phyloP scores from a whole-genome alignment of 2,113 vertebrate genomes.

The Plecturocebus donacophilus region DNA sequence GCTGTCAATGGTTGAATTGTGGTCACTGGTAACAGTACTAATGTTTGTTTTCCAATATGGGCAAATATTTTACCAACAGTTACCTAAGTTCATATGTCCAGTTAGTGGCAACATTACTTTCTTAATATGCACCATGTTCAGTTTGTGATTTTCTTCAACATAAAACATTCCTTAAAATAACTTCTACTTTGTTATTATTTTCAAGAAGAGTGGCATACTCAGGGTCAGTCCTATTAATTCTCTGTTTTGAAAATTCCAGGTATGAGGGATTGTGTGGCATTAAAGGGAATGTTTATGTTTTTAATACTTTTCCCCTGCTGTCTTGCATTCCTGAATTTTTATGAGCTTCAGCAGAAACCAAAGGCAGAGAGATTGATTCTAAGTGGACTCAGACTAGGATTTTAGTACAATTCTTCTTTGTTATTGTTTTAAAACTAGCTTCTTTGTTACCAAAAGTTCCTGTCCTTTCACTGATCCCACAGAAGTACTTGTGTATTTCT shows the following conservation, averaged over 20 bases:
- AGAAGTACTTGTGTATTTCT: constrained; percentile 55
- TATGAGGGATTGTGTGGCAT: neutral
- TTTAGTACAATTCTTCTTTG: constrained; percentile 68
- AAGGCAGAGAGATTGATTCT: constrained; percentile 38
- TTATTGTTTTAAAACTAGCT: constrained; percentile 65
- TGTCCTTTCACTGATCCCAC: constrained; percentile 54
- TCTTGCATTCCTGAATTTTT: constrained; percentile 56
- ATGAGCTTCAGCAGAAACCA: constrained; percentile 33
- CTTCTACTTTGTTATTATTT: neutral
- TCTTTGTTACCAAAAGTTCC: constrained; percentile 67
- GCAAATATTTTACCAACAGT: neutral
- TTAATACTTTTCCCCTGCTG: neutral
- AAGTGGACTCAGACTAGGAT: neutral
- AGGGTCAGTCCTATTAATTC: neutral
- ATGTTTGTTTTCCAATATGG: neutral
- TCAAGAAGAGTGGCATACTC: neutral
- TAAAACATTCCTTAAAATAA: constrained; percentile 11
- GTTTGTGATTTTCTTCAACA: constrained; percentile 30
- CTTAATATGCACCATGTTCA: neutral
- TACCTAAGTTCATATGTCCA: neutral
- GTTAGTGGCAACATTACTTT: neutral
- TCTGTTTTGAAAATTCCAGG: constrained; percentile 31
- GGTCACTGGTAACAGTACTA: neutral
- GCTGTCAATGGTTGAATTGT: neutral
- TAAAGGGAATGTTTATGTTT: constrained; percentile 32